Percentiles rank a stretch among this genome's conserved stretches.
Evolutionary conservation across 1,140 invertebrate species (phyloP).

Genomic region (Psix sp.): DNA sequence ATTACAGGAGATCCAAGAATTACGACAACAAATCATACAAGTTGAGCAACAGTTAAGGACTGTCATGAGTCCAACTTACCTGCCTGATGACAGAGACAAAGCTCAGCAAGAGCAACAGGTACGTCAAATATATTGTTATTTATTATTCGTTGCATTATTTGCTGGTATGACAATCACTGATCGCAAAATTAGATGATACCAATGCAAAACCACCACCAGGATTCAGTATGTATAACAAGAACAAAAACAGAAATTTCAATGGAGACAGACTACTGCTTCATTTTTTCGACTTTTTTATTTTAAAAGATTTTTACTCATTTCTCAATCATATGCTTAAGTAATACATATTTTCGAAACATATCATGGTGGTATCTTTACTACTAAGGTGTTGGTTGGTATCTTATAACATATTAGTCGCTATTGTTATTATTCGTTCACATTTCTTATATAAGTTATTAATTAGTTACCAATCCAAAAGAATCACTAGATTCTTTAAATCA

Average conservation of each 20-base stretch:
- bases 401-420: conserved; percentile 60
- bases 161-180: conserved; percentile 62
- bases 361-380: conserved; percentile 68
- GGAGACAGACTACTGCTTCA: no score
- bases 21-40: conserved; percentile 88
- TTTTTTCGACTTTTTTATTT: conserved; percentile 9
- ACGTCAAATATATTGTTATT: conserved; percentile 78
- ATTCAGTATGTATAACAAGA: conserved; percentile 33
- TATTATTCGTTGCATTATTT: conserved; percentile 69
- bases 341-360: conserved; percentile 15
- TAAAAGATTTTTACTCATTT: neutral
- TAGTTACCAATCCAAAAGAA: conserved; percentile 65
- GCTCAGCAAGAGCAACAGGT: conserved; percentile 94
- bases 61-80: conserved; percentile 87
- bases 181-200: conserved; percentile 71
- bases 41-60: conserved; percentile 90
- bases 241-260: no score
- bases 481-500: conserved; percentile 58
- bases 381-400: conserved; percentile 72
- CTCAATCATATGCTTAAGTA: neutral
- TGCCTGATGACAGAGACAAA: conserved; percentile 88
- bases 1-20: conserved; percentile 87
- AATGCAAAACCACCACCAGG: conserved; percentile 71
- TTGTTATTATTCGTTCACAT: conserved; percentile 43
- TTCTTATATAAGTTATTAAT: conserved; percentile 48